phyloP scores from a whole-genome alignment of 1,140 invertebrate genomes.

The Ceratina australensis region DNA sequence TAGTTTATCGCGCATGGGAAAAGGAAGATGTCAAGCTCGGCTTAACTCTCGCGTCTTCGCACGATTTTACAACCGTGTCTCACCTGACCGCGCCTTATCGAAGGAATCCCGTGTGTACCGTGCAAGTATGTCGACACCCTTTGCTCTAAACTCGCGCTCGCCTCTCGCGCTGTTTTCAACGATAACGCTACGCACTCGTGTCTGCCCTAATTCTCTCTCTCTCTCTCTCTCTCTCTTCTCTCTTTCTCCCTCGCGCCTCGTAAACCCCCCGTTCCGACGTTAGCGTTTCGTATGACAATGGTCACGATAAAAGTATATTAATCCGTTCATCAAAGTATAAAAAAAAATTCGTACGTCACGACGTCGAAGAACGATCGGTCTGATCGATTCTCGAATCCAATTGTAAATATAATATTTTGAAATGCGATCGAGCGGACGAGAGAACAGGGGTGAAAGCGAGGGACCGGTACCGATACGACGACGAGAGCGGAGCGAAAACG shows the following conservation, averaged over 20 bases:
- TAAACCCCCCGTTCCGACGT: background rate
- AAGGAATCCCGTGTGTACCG: conserved; percentile 68
- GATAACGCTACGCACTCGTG: conserved; percentile 57
- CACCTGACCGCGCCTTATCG: conserved; percentile 72
- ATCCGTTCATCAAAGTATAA: no score
- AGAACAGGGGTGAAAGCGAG: background rate
- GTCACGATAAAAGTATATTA: no score
- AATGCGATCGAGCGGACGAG: background rate
- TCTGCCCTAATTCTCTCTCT: background rate
- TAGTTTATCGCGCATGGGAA: background rate
- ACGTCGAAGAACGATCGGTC: no score
- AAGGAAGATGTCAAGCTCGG: background rate
- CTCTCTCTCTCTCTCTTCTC: no score
- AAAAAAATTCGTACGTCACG: no score
- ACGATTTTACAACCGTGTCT: conserved; percentile 54
- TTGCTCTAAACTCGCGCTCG: conserved; percentile 30
- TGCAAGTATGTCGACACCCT: conserved; percentile 73
- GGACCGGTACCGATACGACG: conserved; percentile 56
- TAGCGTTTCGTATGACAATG: no score
- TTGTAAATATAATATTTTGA: no score
- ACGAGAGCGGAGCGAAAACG: background rate
- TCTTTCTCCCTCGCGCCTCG: background rate
- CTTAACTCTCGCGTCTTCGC: background rate
- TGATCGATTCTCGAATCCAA: no score
- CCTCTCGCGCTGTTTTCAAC: conserved; percentile 36